Base-by-base conservation (phyloP, 2,113 vertebrate genomes). In the Xyrauchen texanus region DNA sequence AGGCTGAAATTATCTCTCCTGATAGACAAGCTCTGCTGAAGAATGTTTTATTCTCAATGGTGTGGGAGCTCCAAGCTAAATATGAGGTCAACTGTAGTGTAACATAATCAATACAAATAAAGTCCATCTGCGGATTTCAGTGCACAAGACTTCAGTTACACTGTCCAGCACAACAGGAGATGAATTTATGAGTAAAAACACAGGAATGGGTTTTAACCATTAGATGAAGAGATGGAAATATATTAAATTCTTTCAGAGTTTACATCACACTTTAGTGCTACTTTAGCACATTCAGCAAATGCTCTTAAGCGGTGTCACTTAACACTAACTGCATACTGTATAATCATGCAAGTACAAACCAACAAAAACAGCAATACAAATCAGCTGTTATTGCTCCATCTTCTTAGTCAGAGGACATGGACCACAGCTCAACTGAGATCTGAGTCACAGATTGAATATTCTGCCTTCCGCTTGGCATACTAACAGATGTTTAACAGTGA, bases 261-360 rank as follows among this genome's bases (percentile, higher is more conserved):
- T 9, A 69, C 51, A 55, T 68, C 65, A 49, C 9, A 15, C n/a
- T 49, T 79, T 60, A 64, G 55, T 60, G 16, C 65, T 76, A 34
- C 66, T 70, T 76, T 65, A 70, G 16, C 51, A 10, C 49, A 51
- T 79, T 15, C 55, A 71, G 65, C 44, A 64, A 65, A 79, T 82
- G 21, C 65, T 79, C 57, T 79, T 42, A 15, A 75, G 42, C 10
- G 7, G 16, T 67, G 60, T 44, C 81, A 64, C 58, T 79, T 79
- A 73, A 64, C 52, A 53, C 76, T 74, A 68, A 69, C 68, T 15
- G 57, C 77, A 53, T 75, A 34, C 21, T 34, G 21, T 34, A 45
- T 65, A 75, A 82, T 82, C 51, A 46, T 42, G 16, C 42, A 70
- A 45, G 16, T 71, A 16, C 60, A 62, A 47, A 7, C 16, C 16